Percentiles rank a stretch among this genome's conserved stretches.
Conservation (phyloP, 2,888 invertebrate genomes). For the Deilephila elpenor region DNA sequence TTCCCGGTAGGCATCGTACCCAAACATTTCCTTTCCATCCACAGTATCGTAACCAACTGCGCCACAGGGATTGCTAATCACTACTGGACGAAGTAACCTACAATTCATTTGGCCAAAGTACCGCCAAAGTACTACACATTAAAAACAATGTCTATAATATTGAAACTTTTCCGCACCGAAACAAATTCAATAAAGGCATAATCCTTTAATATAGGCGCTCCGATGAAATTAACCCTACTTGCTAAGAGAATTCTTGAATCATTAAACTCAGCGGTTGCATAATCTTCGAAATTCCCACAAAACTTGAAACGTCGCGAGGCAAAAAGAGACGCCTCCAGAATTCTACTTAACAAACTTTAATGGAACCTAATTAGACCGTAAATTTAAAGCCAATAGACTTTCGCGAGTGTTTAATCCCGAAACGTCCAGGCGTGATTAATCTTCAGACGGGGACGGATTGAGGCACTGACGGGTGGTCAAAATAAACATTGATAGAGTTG, state of each 20-base stretch:
- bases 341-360: constrained; percentile 56
- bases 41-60: no score
- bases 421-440: constrained; percentile 60
- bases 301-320: constrained; percentile 39
- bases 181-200: not conserved
- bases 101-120: no score
- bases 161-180: not conserved
- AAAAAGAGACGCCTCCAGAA: constrained; percentile 40
- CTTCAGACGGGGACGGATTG: constrained; percentile 47
- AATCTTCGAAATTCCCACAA: constrained; percentile 32
- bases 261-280: constrained; percentile 26
- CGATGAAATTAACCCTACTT: not conserved
- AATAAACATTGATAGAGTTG: not conserved
- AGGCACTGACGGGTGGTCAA: not conserved
- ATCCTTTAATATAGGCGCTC: not conserved
- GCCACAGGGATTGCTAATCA: no score
- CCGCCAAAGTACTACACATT: no score
- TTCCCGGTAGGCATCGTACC: no score
- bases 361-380: constrained; percentile 64
- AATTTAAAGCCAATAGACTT: constrained; percentile 65
- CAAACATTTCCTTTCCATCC: no score
- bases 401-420: constrained; percentile 59
- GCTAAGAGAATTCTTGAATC: constrained; percentile 3
- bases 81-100: no score
- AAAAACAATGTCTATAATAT: no score